Evolutionary conservation across 2,888 invertebrate genomes (phyloP).

Genomic region (Noctua comes): DNA sequence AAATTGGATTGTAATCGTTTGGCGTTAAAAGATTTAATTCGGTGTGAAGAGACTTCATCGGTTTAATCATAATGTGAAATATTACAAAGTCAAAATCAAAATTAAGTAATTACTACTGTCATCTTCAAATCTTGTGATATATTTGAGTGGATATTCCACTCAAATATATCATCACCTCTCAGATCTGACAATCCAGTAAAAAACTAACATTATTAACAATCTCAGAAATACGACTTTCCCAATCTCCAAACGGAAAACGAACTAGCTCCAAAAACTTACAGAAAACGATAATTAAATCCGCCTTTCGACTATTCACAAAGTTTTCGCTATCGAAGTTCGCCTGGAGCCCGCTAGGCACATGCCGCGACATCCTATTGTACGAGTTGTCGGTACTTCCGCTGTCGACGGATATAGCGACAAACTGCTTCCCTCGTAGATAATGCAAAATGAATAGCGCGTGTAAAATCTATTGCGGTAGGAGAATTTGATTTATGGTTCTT

Average conservation of each 20-base stretch:
- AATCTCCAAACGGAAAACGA: neutral
- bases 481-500: constrained; percentile 16
- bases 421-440: constrained; percentile 75
- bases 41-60: neutral
- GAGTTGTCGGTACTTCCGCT: constrained; percentile 44
- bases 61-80: neutral
- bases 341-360: constrained; percentile 38
- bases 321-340: constrained; percentile 57
- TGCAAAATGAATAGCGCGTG: constrained; percentile 65
- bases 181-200: neutral
- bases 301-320: constrained; percentile 28
- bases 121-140: too few relatives aligned
- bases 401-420: constrained; percentile 76
- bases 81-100: neutral
- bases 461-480: constrained; percentile 18
- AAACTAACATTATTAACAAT: neutral
- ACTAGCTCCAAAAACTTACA: constrained; percentile 10
- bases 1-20: constrained; percentile 22
- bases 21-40: constrained; percentile 8
- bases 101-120: neutral
- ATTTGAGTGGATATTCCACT: too few relatives aligned
- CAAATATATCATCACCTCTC: neutral
- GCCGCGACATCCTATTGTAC: constrained; percentile 57
- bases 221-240: neutral
- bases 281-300: constrained; percentile 38